Conservation (phyloP, 2,113 vertebrate species). For the Erythrolamprus reginae region DNA sequence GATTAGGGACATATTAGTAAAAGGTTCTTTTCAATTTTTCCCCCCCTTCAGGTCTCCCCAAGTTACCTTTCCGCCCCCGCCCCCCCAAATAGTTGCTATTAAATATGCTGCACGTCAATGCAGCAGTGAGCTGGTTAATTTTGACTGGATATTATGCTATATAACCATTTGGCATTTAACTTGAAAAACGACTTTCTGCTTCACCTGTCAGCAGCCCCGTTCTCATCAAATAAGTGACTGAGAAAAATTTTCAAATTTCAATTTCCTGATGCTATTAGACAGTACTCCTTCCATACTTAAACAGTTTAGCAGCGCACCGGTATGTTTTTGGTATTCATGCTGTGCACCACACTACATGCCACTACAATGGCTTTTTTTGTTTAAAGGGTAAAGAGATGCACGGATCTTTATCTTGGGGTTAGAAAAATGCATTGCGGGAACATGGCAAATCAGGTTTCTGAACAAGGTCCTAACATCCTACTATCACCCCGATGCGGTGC, state of each 20-base stretch:
- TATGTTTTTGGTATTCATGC: constrained; percentile 76
- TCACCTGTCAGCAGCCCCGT: constrained; percentile 89
- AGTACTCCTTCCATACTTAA: constrained; percentile 81
- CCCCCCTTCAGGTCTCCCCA: constrained; percentile 26
- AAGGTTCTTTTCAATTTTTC: constrained; percentile 60
- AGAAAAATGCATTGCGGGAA: constrained; percentile 77
- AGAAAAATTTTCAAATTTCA: constrained; percentile 86
- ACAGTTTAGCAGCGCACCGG: constrained; percentile 71
- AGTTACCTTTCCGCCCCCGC: constrained; percentile 69
- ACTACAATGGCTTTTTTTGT: constrained; percentile 78
- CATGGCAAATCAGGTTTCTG: constrained; percentile 74
- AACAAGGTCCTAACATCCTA: constrained; percentile 73
- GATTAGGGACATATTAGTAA: constrained; percentile 61
- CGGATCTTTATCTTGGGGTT: constrained; percentile 80
- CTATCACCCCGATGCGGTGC: constrained; percentile 60
- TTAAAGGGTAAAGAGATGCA: constrained; percentile 77
- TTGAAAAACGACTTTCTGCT: constrained; percentile 98
- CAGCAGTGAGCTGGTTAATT: constrained; percentile 90
- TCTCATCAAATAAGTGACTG: constrained; percentile 88
- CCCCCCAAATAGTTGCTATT: constrained; percentile 62
- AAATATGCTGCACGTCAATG: constrained; percentile 81
- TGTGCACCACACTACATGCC: constrained; percentile 69
- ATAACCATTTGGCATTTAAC: constrained; percentile 98
- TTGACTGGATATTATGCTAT: constrained; percentile 93
- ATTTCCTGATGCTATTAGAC: constrained; percentile 89